Evolutionary conservation across 2,797 vertebrate genomes (phyloP).

Genomic region (Syngnathus acus): DNA sequence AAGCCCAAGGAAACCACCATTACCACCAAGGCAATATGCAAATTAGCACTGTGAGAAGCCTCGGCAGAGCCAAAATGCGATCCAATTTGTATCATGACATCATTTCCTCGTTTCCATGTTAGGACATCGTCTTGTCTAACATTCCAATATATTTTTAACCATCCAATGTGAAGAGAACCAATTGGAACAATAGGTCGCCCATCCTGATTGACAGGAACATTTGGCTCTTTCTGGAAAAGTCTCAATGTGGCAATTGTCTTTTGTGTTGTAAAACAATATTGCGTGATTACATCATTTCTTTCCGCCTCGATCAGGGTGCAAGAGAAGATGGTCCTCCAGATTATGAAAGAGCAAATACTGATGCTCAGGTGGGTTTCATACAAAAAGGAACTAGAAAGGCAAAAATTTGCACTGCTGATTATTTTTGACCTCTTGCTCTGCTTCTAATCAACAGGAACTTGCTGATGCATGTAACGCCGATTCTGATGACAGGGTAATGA

Average conservation of each 20-base stretch:
- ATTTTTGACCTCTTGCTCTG: background rate
- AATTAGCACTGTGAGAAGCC: background rate
- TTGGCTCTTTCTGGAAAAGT: background rate
- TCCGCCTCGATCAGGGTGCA: slow-evolving; percentile 71
- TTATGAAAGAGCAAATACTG: slow-evolving; percentile 68
- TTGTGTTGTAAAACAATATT: background rate
- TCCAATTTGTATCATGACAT: background rate
- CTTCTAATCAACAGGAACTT: slow-evolving; percentile 72
- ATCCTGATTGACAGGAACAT: slow-evolving; percentile 1
- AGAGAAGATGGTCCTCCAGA: slow-evolving; percentile 82
- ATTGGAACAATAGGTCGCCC: background rate
- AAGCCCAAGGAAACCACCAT: background rate
- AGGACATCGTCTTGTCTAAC: background rate
- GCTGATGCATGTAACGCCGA: slow-evolving; percentile 81
- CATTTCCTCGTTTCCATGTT: background rate
- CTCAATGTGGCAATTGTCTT: background rate
- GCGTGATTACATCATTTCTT: background rate
- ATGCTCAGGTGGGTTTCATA: slow-evolving; percentile 74
- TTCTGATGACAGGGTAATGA: slow-evolving; percentile 83
- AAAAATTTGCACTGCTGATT: too few species aligned
- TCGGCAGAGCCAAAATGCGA: background rate
- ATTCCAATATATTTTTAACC: background rate
- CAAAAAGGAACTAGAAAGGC: background rate
- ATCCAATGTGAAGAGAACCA: background rate
- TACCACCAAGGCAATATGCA: background rate